phyloP scores from a whole-genome alignment of 2,888 invertebrate genomes.

The Octonoba sinensis region DNA sequence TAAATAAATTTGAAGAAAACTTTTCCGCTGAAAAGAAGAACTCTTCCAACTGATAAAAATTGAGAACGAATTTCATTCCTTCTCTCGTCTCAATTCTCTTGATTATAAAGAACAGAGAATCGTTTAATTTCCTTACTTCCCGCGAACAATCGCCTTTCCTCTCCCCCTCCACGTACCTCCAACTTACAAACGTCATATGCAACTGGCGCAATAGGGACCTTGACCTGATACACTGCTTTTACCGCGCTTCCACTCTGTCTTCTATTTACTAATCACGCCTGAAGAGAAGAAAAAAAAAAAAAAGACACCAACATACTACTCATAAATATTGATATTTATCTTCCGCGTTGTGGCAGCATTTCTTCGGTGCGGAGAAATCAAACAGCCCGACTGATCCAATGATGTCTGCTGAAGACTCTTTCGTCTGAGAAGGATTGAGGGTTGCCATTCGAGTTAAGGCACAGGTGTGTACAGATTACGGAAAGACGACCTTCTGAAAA shows the following conservation, averaged over 20 bases:
- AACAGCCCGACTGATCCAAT: too few relatives aligned
- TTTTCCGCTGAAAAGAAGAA: too few relatives aligned
- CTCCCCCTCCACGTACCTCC: background rate
- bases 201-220: slow-evolving; percentile 33
- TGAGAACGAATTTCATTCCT: too few relatives aligned
- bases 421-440: too few relatives aligned
- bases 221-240: slow-evolving; percentile 35
- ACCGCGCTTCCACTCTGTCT: slow-evolving; percentile 17
- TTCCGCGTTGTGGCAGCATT: slow-evolving; percentile 20
- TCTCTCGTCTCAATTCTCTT: too few relatives aligned
- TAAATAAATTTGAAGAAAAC: too few relatives aligned
- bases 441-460: too few relatives aligned
- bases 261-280: slow-evolving; percentile 25
- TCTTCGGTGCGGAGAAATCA: background rate
- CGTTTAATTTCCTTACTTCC: slow-evolving; percentile 7
- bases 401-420: too few relatives aligned
- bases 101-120: background rate
- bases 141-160: slow-evolving; percentile 2
- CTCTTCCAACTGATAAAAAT: too few relatives aligned
- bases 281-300: background rate
- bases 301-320: slow-evolving; percentile 25
- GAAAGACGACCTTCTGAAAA: too few relatives aligned
- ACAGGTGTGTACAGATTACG: too few relatives aligned
- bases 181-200: slow-evolving; percentile 9
- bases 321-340: slow-evolving; percentile 45